Percentiles rank a stretch among this genome's conserved stretches.
phyloP scores from a whole-genome alignment of 2,797 vertebrate species.

The Sternotherus odoratus region DNA sequence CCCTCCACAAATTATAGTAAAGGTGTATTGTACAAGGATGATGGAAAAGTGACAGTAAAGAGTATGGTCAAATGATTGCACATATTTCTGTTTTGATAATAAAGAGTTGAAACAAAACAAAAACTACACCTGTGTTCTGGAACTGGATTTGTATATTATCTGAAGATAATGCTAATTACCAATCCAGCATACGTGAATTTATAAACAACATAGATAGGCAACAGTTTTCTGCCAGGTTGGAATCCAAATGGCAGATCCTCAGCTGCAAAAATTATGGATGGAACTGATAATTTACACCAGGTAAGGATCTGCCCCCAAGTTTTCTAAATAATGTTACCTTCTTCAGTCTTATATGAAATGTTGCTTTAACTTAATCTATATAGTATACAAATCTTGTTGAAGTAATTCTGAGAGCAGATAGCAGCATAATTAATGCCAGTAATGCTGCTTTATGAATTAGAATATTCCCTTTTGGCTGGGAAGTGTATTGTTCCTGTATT shows the following conservation, averaged over 20 bases:
- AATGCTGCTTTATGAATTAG: neutral
- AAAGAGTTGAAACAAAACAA: slow-evolving; percentile 25
- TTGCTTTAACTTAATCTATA: neutral
- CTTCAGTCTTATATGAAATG: neutral
- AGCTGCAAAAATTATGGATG: neutral
- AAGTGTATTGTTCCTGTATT: neutral
- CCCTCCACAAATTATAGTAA: slow-evolving; percentile 48
- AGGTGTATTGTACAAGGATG: neutral
- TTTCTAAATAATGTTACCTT: neutral
- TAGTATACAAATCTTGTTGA: neutral
- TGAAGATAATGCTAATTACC: neutral
- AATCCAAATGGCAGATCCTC: neutral
- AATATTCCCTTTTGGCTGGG: neutral
- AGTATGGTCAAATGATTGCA: slow-evolving; percentile 21
- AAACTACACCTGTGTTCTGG: neutral
- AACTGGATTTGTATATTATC: slow-evolving; percentile 37
- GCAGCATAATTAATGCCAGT: neutral
- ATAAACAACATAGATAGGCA: neutral
- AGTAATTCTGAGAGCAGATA: neutral
- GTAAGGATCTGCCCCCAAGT: neutral
- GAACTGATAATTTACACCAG: neutral
- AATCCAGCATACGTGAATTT: slow-evolving; percentile 1
- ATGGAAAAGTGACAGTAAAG: slow-evolving; percentile 17
- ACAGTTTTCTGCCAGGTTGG: neutral
- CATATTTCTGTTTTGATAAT: slow-evolving; percentile 16